Conservation (phyloP, 2,113 vertebrate genomes). For the Ophthalmotilapia sp. region DNA sequence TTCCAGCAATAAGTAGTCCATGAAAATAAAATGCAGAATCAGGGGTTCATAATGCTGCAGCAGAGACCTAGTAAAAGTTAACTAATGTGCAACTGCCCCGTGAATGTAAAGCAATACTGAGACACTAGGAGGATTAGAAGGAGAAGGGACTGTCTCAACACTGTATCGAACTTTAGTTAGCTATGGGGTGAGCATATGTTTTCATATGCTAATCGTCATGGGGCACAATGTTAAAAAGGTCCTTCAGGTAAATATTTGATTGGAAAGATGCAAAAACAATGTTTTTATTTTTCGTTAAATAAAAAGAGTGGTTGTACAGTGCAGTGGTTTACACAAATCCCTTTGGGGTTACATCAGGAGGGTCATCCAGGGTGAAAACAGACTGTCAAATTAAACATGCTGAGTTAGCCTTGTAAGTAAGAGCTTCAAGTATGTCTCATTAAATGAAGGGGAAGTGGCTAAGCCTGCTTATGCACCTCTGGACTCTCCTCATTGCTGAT, state of each 20-base stretch:
- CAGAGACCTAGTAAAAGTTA: neutral
- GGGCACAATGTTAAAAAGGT: neutral
- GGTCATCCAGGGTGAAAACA: neutral
- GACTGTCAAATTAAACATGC: neutral
- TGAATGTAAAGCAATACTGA: neutral
- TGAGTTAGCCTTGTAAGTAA: neutral
- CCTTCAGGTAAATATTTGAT: neutral
- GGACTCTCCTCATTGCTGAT: neutral
- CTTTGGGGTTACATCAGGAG: neutral
- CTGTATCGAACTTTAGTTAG: neutral
- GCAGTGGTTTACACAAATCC: neutral
- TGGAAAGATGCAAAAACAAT: neutral
- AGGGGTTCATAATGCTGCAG: neutral
- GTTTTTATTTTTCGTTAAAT: neutral
- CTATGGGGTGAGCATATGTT: neutral
- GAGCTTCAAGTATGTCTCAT: neutral
- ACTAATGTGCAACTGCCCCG: neutral
- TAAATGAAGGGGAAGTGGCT: neutral
- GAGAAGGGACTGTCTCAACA: neutral
- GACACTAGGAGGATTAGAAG: neutral
- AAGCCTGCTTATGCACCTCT: neutral
- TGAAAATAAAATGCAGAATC: neutral
- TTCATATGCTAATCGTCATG: neutral
- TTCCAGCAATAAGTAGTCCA: neutral
- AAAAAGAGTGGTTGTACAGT: neutral